Conservation (phyloP, 2,888 invertebrate genomes). For the Petrophora chlorosata region DNA sequence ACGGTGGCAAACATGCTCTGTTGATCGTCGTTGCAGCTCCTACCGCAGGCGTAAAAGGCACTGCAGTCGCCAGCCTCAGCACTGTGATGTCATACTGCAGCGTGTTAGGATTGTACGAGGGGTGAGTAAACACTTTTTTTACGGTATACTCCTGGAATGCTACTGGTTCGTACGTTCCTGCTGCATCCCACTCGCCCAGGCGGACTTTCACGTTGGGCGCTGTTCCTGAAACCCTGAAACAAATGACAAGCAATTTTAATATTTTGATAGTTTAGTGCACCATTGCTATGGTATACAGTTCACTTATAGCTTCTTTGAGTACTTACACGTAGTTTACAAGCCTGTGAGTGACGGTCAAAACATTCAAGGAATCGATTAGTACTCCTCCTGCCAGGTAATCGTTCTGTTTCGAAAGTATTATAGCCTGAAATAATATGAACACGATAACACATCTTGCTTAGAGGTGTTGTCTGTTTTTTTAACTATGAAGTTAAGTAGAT, state of each 20-base stretch:
- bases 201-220: slow-evolving; percentile 86
- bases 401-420: slow-evolving; percentile 83
- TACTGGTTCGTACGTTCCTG: slow-evolving; percentile 85
- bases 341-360: slow-evolving; percentile 90
- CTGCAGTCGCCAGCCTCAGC: slow-evolving; percentile 85
- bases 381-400: slow-evolving; percentile 89
- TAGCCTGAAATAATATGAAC: slow-evolving; percentile 62
- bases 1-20: slow-evolving; percentile 84
- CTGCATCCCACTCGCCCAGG: slow-evolving; percentile 90
- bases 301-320: slow-evolving; percentile 1
- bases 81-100: slow-evolving; percentile 93
- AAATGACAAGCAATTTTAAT: too few relatives aligned
- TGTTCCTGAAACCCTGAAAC: slow-evolving; percentile 69
- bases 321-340: slow-evolving; percentile 84
- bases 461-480: too few relatives aligned
- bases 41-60: slow-evolving; percentile 72
- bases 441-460: background rate
- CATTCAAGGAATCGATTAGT: slow-evolving; percentile 86
- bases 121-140: slow-evolving; percentile 83
- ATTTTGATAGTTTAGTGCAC: too few relatives aligned
- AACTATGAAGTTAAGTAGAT: too few relatives aligned
- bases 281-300: too few relatives aligned
- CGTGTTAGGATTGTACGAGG: slow-evolving; percentile 87
- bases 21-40: slow-evolving; percentile 83
- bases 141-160: slow-evolving; percentile 86